Percentiles rank a stretch among this genome's conserved stretches.
Evolutionary conservation across 2,113 vertebrate species (phyloP).

Genomic region (Isichthys henryi): DNA sequence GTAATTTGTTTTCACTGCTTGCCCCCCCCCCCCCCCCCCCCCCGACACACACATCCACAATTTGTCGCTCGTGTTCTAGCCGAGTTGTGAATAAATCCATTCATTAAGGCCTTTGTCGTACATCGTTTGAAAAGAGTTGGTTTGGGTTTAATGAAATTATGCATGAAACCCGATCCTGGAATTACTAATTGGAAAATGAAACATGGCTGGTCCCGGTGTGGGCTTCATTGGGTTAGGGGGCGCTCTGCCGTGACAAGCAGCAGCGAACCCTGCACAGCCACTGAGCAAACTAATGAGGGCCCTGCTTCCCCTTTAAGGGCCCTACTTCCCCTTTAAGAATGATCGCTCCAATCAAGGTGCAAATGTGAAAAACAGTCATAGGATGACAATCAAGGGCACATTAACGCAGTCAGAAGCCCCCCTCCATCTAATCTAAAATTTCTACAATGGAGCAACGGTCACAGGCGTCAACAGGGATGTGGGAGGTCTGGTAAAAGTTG

Average conservation of each 20-base stretch:
- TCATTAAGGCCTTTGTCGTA: background rate
- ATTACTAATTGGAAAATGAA: slow-evolving; percentile 18
- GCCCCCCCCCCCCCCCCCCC: background rate
- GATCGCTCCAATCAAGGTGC: background rate
- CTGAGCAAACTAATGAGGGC: background rate
- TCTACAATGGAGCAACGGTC: background rate
- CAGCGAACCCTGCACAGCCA: background rate
- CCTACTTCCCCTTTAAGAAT: background rate
- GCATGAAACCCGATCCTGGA: slow-evolving; percentile 3
- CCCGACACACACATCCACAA: background rate
- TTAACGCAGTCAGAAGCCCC: background rate
- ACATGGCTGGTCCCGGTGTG: background rate
- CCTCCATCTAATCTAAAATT: background rate
- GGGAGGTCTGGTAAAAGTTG: background rate
- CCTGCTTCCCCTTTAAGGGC: background rate
- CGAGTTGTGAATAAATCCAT: slow-evolving; percentile 11
- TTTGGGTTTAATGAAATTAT: slow-evolving; percentile 15
- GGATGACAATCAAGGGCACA: background rate
- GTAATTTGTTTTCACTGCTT: too few species aligned
- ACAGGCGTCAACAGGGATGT: background rate
- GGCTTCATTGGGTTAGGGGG: background rate
- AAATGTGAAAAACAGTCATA: background rate
- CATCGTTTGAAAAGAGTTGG: background rate
- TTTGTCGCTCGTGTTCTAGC: background rate
- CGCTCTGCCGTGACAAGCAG: background rate